Percentiles rank a stretch among this genome's conserved stretches.
These are phyloP conservation scores for Periplaneta americana DNA, from an alignment of 1,140 invertebrate species.

Conservation along the genomic window DNA sequence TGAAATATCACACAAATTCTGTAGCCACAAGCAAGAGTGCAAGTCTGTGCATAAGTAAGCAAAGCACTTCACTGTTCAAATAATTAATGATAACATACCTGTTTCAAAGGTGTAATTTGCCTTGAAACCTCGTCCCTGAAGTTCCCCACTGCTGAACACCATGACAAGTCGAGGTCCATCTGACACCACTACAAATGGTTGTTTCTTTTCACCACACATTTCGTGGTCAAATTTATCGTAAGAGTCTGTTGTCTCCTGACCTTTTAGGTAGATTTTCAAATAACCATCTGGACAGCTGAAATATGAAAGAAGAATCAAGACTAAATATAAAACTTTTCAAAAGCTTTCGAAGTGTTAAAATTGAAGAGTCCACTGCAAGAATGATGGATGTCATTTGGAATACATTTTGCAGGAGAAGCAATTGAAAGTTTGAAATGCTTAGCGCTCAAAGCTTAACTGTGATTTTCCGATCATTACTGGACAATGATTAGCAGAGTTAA, in stretches of 20 bases:
- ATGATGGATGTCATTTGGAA: too few relatives aligned
- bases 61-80: not conserved
- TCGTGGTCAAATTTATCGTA: slow-evolving; percentile 91
- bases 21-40: too few relatives aligned
- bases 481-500: too few relatives aligned
- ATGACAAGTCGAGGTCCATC: slow-evolving; percentile 90
- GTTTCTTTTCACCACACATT: slow-evolving; percentile 72
- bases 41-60: not conserved
- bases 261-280: slow-evolving; percentile 85
- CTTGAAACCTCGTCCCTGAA: slow-evolving; percentile 86
- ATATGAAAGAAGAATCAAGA: not conserved
- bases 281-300: slow-evolving; percentile 80
- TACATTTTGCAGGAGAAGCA: too few relatives aligned
- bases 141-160: slow-evolving; percentile 86
- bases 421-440: too few relatives aligned
- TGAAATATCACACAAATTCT: too few relatives aligned
- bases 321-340: not conserved
- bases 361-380: too few relatives aligned
- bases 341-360: too few relatives aligned
- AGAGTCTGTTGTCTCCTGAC: slow-evolving; percentile 86
- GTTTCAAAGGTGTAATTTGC: slow-evolving; percentile 86
- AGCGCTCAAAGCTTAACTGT: too few relatives aligned
- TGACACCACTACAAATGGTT: slow-evolving; percentile 69
- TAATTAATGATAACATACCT: slow-evolving; percentile 43
- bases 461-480: too few relatives aligned